These are phyloP conservation scores for Syngnathus rostellatus DNA, from an alignment of 2,797 vertebrate species.

Conservation along the genomic window DNA sequence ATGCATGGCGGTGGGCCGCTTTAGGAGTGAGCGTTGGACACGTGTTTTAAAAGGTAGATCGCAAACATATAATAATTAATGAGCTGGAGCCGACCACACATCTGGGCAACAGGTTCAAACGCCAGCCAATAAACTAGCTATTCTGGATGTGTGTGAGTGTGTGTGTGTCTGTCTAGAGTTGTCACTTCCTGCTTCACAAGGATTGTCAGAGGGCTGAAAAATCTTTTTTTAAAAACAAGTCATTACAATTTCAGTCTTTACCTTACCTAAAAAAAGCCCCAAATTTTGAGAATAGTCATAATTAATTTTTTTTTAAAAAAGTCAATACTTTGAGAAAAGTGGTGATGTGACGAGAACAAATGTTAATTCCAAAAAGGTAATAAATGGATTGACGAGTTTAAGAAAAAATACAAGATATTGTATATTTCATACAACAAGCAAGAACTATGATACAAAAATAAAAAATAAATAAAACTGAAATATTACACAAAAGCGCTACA, in stretches of 20 bases:
- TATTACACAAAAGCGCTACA: not conserved
- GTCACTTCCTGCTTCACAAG: not conserved
- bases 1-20: constrained; percentile 54
- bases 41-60: constrained; percentile 45
- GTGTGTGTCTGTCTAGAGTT: not conserved
- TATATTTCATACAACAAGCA: too few species aligned
- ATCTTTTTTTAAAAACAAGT: not conserved
- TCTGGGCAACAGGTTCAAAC: constrained; percentile 52
- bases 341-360: too few species aligned
- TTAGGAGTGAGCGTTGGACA: constrained; percentile 64
- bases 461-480: not conserved
- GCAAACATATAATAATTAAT: constrained; percentile 59
- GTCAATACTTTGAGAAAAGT: too few species aligned
- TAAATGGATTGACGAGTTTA: too few species aligned
- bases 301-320: too few species aligned
- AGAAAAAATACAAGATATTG: too few species aligned
- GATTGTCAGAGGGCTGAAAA: not conserved
- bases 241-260: too few species aligned
- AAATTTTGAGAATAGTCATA: too few species aligned
- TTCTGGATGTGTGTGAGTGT: not conserved
- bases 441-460: not conserved
- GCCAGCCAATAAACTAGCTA: constrained; percentile 20
- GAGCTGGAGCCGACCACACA: constrained; percentile 49
- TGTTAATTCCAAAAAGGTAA: too few species aligned
- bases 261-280: too few species aligned